Evolutionary conservation across 92 coral and sea anemone genomes (phyloP).

Genomic region (Porites evermanni): DNA sequence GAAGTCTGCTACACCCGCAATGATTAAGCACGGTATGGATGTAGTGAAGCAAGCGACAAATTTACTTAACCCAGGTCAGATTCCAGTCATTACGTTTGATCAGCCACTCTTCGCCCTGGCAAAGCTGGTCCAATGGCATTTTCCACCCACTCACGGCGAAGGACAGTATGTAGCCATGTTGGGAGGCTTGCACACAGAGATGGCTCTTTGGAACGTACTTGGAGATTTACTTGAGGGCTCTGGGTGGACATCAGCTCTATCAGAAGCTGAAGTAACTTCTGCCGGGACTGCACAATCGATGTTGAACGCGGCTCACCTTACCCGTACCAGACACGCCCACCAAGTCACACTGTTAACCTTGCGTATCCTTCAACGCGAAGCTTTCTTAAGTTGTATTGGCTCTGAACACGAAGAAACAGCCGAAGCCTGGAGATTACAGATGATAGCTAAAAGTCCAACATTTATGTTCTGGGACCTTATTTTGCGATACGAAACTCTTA

Average conservation of each 20-base stretch:
- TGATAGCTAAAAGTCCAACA: conserved; percentile 39
- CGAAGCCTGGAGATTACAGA: conserved; percentile 17
- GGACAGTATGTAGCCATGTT: conserved; percentile 11
- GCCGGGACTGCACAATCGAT: conserved; percentile 43
- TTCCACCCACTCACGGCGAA: conserved; percentile 21
- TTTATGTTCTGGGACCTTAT: conserved; percentile 33
- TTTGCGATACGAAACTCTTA: conserved; percentile 2
- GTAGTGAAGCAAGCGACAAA: conserved; percentile 4
- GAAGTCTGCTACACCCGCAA: conserved; percentile 41
- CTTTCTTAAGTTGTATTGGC: conserved; percentile 1
- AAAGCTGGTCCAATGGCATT: conserved; percentile 36
- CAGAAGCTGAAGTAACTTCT: conserved; percentile 47
- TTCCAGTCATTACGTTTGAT: conserved; percentile 44
- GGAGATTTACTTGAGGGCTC: conserved; percentile 47
- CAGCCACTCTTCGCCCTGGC: conserved; percentile 36
- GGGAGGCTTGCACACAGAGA: conserved; percentile 43
- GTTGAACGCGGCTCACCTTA: conserved; percentile 40
- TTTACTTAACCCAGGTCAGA: conserved; percentile 32
- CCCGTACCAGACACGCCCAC: conserved; percentile 47
- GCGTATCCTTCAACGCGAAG: conserved; percentile 14
- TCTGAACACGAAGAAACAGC: conserved; percentile 6
- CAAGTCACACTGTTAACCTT: conserved; percentile 31
- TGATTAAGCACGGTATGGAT: conserved; percentile 38
- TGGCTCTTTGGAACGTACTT: conserved; percentile 50
- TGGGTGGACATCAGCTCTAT: conserved; percentile 43